Evolutionary conservation across 2,113 vertebrate species (phyloP), one percentile per base, ranked within the genome.

Genomic region (Oreochromis spilurus): DNA sequence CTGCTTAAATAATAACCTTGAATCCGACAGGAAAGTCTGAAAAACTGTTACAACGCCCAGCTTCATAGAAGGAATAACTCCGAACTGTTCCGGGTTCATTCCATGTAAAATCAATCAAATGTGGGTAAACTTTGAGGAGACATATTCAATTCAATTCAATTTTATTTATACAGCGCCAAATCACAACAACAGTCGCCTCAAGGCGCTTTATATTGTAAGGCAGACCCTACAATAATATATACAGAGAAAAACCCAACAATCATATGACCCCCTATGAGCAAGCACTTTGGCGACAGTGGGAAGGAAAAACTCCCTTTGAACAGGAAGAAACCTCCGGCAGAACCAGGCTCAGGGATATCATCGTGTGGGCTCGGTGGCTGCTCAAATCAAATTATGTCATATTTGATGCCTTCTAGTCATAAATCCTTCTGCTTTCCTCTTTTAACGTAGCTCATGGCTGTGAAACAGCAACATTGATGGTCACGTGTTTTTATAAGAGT

Each of bases 1-100:
- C 62, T 14, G n/a, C 62, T 67, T n/a, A 0, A 65, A 3, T 13
- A 38, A 67, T 1, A 11, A 67, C 0, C n/a, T 67, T 5, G 34
- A 24, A 1, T 67, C 62, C 36, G 24, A 24, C 34, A 14, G 3
- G 13, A n/a, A 70, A 43, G 36, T 43, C 36, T 40, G 36, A 9
- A 16, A 2, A 9, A 70, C 5, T 43, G 62, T 40, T 14, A 21
- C 36, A 9, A 40, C 5, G 19, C 7, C 9, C 62, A 67, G 36
- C 34, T 67, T 40, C 36, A 40, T 0, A 67, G 11, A 10, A 36
- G 29, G 9, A 60, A 60, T 57, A 7, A 29, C 9, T 14, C 16
- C 7, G 2, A 24, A 55, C 6, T 0, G 0, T 65, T 38, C 34
- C 34, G 7, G 34, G 19, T n/a, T 8, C 34, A 65, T 12, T 62